A percentile compares a stretch with the other conserved stretches of the same genome.
phyloP scores from a whole-genome alignment of 2,888 invertebrate genomes.

The Drosophila longiperda region DNA sequence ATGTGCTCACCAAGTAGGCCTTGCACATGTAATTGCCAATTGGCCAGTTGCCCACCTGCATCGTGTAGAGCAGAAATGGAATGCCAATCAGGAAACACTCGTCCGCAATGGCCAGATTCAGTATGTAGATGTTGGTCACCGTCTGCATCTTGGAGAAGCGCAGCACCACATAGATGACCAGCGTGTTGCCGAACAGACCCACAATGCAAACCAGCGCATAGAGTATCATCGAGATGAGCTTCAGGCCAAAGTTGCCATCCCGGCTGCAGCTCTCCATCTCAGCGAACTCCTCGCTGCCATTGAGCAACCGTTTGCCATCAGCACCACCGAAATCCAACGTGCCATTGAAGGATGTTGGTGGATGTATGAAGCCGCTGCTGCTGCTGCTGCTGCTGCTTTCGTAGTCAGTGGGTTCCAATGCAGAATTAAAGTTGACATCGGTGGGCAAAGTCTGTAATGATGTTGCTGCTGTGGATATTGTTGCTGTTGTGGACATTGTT shows the following conservation, averaged over 20 bases:
- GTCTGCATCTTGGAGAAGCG: conserved; percentile 98
- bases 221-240: conserved; percentile 89
- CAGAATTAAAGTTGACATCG: conserved; percentile 28
- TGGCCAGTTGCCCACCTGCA: conserved; percentile 91
- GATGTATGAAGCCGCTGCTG: conserved; percentile 17
- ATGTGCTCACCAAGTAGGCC: conserved; percentile 95
- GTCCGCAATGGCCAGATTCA: conserved; percentile 96
- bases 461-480: conserved; percentile 28
- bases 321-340: conserved; percentile 35
- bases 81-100: conserved; percentile 96
- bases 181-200: conserved; percentile 94
- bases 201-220: conserved; percentile 94
- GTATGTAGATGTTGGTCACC: conserved; percentile 96
- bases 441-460: conserved; percentile 31
- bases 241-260: conserved; percentile 86
- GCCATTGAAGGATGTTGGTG: conserved; percentile 53
- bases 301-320: conserved; percentile 21
- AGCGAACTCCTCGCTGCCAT: conserved; percentile 47
- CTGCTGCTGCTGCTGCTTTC: conserved; percentile 41
- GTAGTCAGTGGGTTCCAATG: conserved; percentile 53
- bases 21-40: conserved; percentile 96
- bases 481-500: conserved; percentile 3
- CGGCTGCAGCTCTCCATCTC: conserved; percentile 84
- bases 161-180: conserved; percentile 95
- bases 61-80: conserved; percentile 94